Evolutionary conservation across 2,888 invertebrate species (phyloP), one percentile per base, ranked within the genome.

Genomic region (Nomada goodeniana): DNA sequence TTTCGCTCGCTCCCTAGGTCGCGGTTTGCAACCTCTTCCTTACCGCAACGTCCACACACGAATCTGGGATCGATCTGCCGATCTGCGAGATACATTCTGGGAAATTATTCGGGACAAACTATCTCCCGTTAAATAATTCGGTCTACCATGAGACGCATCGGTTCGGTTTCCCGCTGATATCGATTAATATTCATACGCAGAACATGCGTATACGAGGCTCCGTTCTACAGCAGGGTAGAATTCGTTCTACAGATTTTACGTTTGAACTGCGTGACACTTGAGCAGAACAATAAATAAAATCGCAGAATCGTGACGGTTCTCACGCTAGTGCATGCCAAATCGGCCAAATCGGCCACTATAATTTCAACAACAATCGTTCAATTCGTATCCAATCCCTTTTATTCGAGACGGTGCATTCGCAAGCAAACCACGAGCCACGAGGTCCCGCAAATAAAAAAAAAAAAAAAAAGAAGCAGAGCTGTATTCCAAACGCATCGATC

Each of bases 1-100:
- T 93, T 93, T 92, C 92, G 80, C 91, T 90, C 80, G 88, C 87
- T 82, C 57, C 86, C 83, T 77, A 77, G 79, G 76, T 23, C 72
- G 75, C 52, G 69, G 70, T 68, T 78, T 76, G 82, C 80, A 78
- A 73, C 76, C 77, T 72, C 67, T 68, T 80, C 77, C 83, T 88
- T 80, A 65, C 75, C 55, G 53, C 69, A 44, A 57, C 73, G 70
- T 65, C 74, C 71, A 74, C 73, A 59, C 36, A 73, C 67, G 73
- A 26, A 53, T 15, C n/a, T 20, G 2, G 11, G 3, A 80, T 78
- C 78, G 71, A 80, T 80, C 78, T 74, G 47, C 11, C 67, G 63
- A 23, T 42, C 59, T 26, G 9, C 13, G 44, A 47, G 69, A 68
- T 53, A 50, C 59, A 61, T 47, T 72, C 47, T 13, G 13, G 5